Base-by-base conservation (phyloP, 2,113 vertebrate genomes). In the Anolis carolinensis region DNA sequence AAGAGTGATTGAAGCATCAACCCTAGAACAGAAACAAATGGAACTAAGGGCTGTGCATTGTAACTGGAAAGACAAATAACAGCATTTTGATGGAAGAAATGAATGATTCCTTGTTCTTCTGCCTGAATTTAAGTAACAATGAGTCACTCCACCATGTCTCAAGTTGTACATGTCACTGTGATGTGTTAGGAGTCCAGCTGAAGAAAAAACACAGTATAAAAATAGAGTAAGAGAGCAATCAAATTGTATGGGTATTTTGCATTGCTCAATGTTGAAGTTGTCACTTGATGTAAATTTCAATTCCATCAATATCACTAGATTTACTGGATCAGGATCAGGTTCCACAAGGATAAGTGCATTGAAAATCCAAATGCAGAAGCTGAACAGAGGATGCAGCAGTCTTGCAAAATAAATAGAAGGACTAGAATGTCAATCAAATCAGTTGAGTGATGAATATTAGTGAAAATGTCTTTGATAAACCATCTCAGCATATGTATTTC, bases 261-360 rank as follows among this genome's bases (percentile, higher is more conserved):
- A 74, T 27, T 16, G 44, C 14, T 30, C 1, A 79, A 34, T 63
- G 48, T 8, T 71, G 25, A 20, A 85, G 25, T 5, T 20, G 48
- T 0, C 7, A 83, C 32, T 16, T 78, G 32, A 18, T 36, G 21
- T n/a, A 55, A 7, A 34, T 3, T 34, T 36, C 62, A 62, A 8
- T 79, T 32, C 67, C 30, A 34, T 16, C 34, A 20, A 59, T 6
- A 2, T 36, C 5, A 32, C 23, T 52, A n/a, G 44, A 20, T 14
- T n/a, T 55, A 71, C 4, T 13, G 44, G 52, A 55, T 82, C 52
- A 6, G 30, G 21, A 23, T 23, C 44, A 70, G n/a, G 30, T 20
- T 55, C 30, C 23, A 55, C 44, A 55, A 63, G 23, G 32, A 34
- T 27, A 59, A n/a, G 14, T 77, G 16, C 21, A 36, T 34, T 50